A percentile compares a stretch with the other conserved stretches of the same genome.
Evolutionary conservation across 2,113 vertebrate species (phyloP).

Genomic region (Cynocephalus volans): DNA sequence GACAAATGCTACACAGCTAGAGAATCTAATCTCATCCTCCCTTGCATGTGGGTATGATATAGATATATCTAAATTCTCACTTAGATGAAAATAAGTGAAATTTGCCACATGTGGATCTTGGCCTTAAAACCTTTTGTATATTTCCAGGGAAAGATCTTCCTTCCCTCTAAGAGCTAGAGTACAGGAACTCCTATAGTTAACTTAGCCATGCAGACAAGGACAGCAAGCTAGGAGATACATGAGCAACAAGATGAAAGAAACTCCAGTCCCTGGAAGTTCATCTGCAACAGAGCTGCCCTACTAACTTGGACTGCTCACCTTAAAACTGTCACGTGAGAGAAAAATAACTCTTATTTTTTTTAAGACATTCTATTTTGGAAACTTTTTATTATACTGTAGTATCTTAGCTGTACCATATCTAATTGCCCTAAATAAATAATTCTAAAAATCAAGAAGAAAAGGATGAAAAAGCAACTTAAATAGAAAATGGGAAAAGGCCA

Average conservation of each 20-base stretch:
- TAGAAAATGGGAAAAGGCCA: neutral
- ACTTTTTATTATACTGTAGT: neutral
- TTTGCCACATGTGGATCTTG: neutral
- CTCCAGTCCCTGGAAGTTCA: too few species aligned
- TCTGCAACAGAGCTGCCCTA: neutral
- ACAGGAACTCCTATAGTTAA: neutral
- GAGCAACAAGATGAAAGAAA: neutral
- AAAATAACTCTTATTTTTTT: neutral
- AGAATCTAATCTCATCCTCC: neutral
- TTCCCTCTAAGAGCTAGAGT: neutral
- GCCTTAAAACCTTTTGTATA: neutral
- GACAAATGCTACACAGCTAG: neutral
- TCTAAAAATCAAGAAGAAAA: neutral
- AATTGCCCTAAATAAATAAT: neutral
- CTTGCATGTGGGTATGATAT: neutral
- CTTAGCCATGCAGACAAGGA: neutral
- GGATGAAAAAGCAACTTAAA: neutral
- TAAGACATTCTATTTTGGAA: neutral
- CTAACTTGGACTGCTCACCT: neutral
- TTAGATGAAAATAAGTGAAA: neutral
- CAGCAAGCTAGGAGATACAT: neutral
- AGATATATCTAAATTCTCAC: neutral
- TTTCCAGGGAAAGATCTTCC: neutral
- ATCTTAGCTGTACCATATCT: neutral
- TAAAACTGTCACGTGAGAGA: neutral